Conservation (phyloP, 2,113 vertebrate species). For the Rutilus rutilus region DNA sequence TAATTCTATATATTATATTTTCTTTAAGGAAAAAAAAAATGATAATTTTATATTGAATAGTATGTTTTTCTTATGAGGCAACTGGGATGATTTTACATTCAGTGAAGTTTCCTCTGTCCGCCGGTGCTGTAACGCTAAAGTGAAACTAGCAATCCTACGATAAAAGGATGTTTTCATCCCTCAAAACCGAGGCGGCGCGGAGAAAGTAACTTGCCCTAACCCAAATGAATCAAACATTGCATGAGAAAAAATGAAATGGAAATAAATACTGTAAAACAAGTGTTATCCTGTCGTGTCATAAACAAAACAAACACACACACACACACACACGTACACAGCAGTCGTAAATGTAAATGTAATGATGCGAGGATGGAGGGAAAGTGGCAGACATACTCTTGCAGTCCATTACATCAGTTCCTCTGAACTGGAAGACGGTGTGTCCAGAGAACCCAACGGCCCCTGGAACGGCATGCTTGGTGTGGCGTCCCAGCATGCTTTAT, state of each 20-base stretch:
- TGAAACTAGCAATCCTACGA: not conserved
- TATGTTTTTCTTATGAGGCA: not conserved
- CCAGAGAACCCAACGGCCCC: not conserved
- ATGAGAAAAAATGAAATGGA: conserved; percentile 43
- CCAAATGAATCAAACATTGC: conserved; percentile 8
- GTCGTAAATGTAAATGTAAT: conserved; percentile 33
- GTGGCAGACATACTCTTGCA: not conserved
- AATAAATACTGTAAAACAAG: conserved; percentile 68
- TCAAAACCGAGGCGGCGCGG: not conserved
- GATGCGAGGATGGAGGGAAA: conserved; percentile 8
- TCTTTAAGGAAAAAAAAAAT: not conserved
- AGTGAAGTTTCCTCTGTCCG: conserved; percentile 1
- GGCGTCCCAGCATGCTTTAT: conserved; percentile 49
- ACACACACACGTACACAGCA: conserved; percentile 18
- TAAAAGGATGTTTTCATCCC: not conserved
- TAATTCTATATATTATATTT: conserved; percentile 8
- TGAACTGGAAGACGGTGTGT: conserved; percentile 40
- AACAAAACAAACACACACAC: conserved; percentile 5
- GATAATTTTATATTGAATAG: not conserved
- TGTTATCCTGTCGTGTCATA: conserved; percentile 34
- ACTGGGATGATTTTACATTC: conserved; percentile 25
- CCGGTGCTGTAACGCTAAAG: not conserved
- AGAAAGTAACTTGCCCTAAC: not conserved
- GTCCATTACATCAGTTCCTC: conserved; percentile 46
- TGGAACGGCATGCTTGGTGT: conserved; percentile 46